Evolutionary conservation across 2,888 invertebrate species (phyloP), one percentile per base, ranked within the genome.

Genomic region (Caradrina clavipalpis): DNA sequence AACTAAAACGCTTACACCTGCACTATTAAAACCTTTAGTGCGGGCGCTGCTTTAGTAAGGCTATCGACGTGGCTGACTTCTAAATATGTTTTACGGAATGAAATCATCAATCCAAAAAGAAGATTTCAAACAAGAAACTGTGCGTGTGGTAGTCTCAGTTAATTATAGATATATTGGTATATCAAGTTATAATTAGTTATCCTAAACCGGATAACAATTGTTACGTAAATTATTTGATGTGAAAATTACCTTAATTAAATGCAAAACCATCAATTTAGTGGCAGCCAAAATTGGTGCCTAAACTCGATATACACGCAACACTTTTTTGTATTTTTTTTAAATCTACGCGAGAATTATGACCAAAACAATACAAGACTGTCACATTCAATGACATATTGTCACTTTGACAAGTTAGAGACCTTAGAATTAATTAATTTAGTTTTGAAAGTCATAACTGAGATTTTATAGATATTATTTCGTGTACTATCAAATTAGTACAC

Each of bases 341-440:
- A 10, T 47, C 31, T 70, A 15, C 42, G n/a, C 60, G 31, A 71
- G 57, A 57, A 56, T 22, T 73, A 50, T 19, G 21, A 62, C 15
- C 21, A 64, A 67, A 53, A 15, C 59, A 35, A 60, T 73, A 66
- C 58, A 19, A 75, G 68, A 51, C 42, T 79, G 65, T 73, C 59
- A 45, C 63, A 75, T 54, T 79, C 81, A 82, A 76, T 85, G 77
- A 77, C 80, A 78, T 56, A 74, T 57, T 82, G 84, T 83, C 82
- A 82, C 39, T 70, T 74, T 79, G 85, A 85, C 79, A 84, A 39
- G 45, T 42, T n/a, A 13, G 76, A 64, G 78, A 86, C 86, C 85
- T 86, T 86, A 80, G 73, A 69, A 84, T 82, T 76, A 78, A 83
- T 84, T 83, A 83, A 70, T 71, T 66, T 65, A 49, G 31, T 62